These are phyloP conservation scores for Chromobotia macracanthus DNA, from an alignment of 2,797 vertebrate species.

Conservation along the genomic window DNA sequence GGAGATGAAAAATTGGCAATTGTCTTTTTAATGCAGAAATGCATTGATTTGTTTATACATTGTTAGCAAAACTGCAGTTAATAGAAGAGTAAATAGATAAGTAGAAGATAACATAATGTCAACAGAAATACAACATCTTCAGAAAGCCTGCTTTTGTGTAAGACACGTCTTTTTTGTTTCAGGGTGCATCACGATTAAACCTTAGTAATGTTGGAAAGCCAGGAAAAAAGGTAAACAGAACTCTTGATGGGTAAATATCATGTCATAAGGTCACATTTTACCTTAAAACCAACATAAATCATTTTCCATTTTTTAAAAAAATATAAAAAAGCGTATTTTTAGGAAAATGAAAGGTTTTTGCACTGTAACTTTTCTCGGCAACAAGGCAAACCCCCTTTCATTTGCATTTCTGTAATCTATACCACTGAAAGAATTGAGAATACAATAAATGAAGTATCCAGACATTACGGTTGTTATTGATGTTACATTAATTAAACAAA, in stretches of 20 bases:
- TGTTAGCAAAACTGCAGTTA: not conserved
- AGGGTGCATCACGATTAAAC: not conserved
- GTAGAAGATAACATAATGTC: not conserved
- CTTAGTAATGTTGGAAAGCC: not conserved
- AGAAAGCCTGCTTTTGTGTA: not conserved
- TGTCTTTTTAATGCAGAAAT: not conserved
- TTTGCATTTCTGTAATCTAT: too few relatives aligned
- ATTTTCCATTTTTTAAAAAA: too few relatives aligned
- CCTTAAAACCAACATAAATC: not conserved
- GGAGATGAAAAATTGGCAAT: not conserved
- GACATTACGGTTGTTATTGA: too few relatives aligned
- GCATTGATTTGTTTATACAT: not conserved
- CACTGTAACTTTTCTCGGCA: too few relatives aligned
- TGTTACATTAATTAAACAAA: too few relatives aligned
- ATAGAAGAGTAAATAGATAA: too few relatives aligned
- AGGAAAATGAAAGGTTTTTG: too few relatives aligned
- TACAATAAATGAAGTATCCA: too few relatives aligned
- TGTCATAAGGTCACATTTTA: too few relatives aligned
- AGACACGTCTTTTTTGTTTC: not conserved
- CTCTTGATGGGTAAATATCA: not conserved
- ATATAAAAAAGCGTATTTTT: too few relatives aligned
- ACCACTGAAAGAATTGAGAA: too few relatives aligned
- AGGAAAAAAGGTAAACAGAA: slow-evolving; percentile 11
- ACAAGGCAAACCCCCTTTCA: too few relatives aligned
- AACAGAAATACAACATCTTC: not conserved